These are phyloP conservation scores for Eulacestoma nigropectus DNA, from an alignment of 2,113 vertebrate genomes.

Conservation along the genomic window DNA sequence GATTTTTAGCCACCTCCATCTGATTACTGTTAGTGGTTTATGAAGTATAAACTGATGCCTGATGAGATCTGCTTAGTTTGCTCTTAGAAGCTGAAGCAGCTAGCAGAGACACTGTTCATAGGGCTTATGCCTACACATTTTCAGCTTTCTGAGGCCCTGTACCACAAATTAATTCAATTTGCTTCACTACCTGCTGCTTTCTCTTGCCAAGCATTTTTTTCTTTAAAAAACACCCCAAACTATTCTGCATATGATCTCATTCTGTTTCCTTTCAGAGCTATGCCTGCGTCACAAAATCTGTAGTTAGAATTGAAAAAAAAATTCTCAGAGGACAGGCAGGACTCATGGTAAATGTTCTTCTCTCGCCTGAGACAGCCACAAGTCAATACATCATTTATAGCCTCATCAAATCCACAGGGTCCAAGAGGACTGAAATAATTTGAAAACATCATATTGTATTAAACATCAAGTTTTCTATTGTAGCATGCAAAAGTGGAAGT, in stretches of 20 bases:
- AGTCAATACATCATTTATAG: not conserved
- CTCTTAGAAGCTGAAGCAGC: not conserved
- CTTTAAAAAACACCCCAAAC: not conserved
- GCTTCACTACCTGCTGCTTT: not conserved
- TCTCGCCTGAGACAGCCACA: not conserved
- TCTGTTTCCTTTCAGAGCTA: not conserved
- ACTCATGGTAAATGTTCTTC: not conserved
- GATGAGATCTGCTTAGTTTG: not conserved
- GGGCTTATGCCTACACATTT: not conserved
- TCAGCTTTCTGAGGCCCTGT: not conserved
- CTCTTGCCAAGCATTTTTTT: not conserved
- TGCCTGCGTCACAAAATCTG: not conserved
- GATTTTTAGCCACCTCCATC: not conserved
- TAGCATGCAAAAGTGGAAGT: not conserved
- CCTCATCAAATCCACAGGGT: not conserved
- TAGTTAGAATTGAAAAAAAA: not conserved
- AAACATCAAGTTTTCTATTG: not conserved
- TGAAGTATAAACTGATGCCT: not conserved
- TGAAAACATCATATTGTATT: not conserved
- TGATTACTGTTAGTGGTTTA: not conserved
- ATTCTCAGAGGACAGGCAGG: not conserved
- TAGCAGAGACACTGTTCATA: not conserved
- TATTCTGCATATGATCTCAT: not conserved
- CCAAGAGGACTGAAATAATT: not conserved
- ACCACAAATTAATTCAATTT: not conserved